Conservation (phyloP, 37 sponge, comb jelly and placozoan genomes). For the Oscarella lobularis region DNA sequence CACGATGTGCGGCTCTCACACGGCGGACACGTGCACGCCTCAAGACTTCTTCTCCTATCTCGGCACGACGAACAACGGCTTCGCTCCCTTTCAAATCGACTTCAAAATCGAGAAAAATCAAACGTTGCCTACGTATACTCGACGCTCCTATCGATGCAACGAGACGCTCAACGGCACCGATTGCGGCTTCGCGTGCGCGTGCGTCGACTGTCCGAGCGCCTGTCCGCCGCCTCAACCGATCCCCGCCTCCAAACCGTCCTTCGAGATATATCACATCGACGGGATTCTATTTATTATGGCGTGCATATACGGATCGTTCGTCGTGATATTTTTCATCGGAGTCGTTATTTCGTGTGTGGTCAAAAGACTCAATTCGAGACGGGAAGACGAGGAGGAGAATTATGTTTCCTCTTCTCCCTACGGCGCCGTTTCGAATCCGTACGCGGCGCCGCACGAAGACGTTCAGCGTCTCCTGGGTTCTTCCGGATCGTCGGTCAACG, state of each 20-base stretch:
- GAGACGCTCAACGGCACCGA: not conserved
- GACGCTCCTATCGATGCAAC: not conserved
- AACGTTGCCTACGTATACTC: not conserved
- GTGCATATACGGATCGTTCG: not conserved
- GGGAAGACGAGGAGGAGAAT: too few relatives aligned
- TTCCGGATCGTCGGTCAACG: too few relatives aligned
- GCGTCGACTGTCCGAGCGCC: not conserved
- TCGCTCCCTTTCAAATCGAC: not conserved
- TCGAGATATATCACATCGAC: not conserved
- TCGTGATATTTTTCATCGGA: not conserved
- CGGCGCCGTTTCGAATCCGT: too few relatives aligned
- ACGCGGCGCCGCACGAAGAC: too few relatives aligned
- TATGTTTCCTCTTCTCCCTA: too few relatives aligned
- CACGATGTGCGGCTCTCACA: constrained; percentile 45
- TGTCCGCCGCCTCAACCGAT: not conserved
- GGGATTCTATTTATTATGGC: not conserved
- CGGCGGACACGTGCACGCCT: not conserved
- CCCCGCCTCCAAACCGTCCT: not conserved
- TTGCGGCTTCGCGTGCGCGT: constrained; percentile 2
- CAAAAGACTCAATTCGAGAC: too few relatives aligned
- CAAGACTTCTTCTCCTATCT: not conserved
- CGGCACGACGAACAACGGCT: not conserved
- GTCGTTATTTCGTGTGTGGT: too few relatives aligned
- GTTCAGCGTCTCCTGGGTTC: too few relatives aligned
- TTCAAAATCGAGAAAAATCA: not conserved